Conservation (phyloP, 2,797 vertebrate genomes). For the Sebastes alutus region DNA sequence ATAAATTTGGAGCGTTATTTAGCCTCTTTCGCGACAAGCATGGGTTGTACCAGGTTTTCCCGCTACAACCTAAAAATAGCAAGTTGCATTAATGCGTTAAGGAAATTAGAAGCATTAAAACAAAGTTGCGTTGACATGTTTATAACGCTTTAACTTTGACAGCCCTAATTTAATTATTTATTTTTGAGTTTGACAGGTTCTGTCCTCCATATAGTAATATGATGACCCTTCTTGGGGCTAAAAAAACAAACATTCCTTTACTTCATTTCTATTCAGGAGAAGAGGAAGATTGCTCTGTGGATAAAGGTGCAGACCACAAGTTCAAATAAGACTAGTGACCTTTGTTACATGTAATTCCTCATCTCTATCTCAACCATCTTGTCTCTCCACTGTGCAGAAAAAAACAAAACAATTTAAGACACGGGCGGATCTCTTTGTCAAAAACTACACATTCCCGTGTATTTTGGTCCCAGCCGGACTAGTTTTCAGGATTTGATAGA, state of each 20-base stretch:
- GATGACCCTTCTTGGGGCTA: not conserved
- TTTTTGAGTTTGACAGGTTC: too few species aligned
- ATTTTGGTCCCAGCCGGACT: conserved; percentile 19
- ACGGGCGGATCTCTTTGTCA: not conserved
- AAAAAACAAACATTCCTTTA: not conserved
- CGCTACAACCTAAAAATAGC: too few species aligned
- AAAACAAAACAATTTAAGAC: conserved; percentile 5
- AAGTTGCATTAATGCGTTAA: too few species aligned
- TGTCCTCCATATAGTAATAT: too few species aligned
- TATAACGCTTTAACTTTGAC: too few species aligned
- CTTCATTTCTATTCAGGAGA: not conserved
- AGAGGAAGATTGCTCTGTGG: not conserved
- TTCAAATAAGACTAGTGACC: conserved; percentile 18
- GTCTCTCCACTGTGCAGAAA: not conserved
- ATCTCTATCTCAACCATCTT: not conserved
- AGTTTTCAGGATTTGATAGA: conserved; percentile 36
- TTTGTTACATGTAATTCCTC: conserved; percentile 13
- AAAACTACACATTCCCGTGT: not conserved
- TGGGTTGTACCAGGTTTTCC: too few species aligned
- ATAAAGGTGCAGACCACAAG: not conserved
- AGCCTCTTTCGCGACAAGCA: too few species aligned
- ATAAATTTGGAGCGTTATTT: too few species aligned
- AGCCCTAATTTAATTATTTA: too few species aligned
- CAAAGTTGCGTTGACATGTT: too few species aligned
- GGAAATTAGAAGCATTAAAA: too few species aligned